phyloP scores from a whole-genome alignment of 2,888 invertebrate genomes.

The Harpalus rufipes region DNA sequence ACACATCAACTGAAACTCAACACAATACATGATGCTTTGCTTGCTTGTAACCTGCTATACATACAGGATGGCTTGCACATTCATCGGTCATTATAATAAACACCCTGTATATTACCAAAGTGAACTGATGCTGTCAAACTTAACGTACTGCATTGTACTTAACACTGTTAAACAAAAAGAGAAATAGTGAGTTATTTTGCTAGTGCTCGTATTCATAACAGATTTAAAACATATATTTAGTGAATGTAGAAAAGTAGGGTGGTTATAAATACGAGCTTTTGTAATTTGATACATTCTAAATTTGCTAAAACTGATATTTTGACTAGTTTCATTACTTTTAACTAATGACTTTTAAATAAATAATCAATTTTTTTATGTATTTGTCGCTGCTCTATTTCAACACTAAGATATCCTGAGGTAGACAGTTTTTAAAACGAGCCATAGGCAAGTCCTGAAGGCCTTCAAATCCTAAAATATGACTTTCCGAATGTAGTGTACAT shows the following conservation, averaged over 20 bases:
- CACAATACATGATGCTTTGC: conserved; percentile 12
- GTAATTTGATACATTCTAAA: neutral
- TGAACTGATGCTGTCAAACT: conserved; percentile 26
- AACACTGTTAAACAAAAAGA: neutral
- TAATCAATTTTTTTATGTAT: neutral
- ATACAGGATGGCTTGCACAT: conserved; percentile 14
- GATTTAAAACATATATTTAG: neutral
- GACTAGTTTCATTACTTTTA: neutral
- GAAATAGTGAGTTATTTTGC: conserved; percentile 4
- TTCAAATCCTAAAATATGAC: too few relatives aligned
- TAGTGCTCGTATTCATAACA: neutral
- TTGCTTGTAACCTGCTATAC: neutral
- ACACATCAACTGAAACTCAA: conserved; percentile 43
- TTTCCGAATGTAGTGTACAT: too few relatives aligned
- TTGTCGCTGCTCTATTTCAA: too few relatives aligned
- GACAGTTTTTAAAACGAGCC: too few relatives aligned
- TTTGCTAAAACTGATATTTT: neutral
- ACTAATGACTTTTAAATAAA: neutral
- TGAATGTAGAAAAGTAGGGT: neutral
- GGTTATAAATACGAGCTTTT: neutral
- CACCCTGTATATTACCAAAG: conserved; percentile 40
- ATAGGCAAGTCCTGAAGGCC: too few relatives aligned
- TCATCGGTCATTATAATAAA: conserved; percentile 17
- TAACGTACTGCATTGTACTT: neutral
- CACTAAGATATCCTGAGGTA: too few relatives aligned